A percentile compares a stretch with the other conserved stretches of the same genome.
Evolutionary conservation across 2,797 vertebrate genomes (phyloP).

Genomic region (Oryzias sinensis): DNA sequence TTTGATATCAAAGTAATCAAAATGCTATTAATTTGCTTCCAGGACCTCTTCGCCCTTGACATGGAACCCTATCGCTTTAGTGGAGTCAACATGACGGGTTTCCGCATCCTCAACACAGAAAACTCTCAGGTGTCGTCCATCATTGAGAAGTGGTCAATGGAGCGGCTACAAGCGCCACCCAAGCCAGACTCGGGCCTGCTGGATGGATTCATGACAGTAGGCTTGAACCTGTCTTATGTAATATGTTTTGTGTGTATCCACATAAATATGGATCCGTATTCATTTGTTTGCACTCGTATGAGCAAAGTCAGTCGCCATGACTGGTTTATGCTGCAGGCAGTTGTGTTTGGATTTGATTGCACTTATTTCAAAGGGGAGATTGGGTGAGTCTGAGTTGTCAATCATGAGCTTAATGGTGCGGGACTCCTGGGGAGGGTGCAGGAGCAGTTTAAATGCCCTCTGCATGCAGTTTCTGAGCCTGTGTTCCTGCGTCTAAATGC

Average conservation of each 20-base stretch:
- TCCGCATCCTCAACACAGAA: conserved; percentile 95
- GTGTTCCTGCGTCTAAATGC: conserved; percentile 68
- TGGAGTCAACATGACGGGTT: conserved; percentile 98
- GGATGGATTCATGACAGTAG: conserved; percentile 99
- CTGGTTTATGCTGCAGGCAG: conserved; percentile 11
- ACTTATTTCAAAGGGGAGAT: conserved; percentile 2
- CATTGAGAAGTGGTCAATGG: conserved; percentile 99
- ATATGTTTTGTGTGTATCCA: conserved; percentile 17
- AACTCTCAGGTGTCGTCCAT: conserved; percentile 94
- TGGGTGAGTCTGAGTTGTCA: conserved; percentile 37
- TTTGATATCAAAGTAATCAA: neutral
- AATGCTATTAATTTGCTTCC: conserved; percentile 21
- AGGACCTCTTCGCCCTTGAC: conserved; percentile 96
- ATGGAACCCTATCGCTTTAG: conserved; percentile 96
- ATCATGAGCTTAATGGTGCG: conserved; percentile 29
- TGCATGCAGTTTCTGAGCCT: conserved; percentile 36
- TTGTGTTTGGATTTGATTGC: conserved; percentile 8
- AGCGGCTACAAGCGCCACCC: conserved; percentile 93
- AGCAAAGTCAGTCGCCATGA: too few relatives aligned
- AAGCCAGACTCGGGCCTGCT: conserved; percentile 96
- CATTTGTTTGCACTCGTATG: too few relatives aligned
- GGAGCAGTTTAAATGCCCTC: conserved; percentile 35
- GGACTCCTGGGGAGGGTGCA: conserved; percentile 19
- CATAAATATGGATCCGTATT: too few relatives aligned
- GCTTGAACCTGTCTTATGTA: conserved; percentile 13